Conservation (phyloP, 1,140 invertebrate genomes). For the Ganaspis sp. region DNA sequence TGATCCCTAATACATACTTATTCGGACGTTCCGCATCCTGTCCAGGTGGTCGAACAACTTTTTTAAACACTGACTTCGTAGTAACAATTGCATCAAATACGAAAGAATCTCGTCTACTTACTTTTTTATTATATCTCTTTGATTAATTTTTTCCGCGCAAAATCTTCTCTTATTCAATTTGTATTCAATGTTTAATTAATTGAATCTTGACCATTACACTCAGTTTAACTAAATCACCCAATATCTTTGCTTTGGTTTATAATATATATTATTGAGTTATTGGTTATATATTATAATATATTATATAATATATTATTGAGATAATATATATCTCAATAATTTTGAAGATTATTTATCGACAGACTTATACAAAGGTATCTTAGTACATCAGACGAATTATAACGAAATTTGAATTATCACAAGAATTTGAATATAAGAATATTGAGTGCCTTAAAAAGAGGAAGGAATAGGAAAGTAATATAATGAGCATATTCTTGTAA, state of each 20-base stretch:
- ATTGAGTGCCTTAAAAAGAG: too few species aligned
- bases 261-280: too few species aligned
- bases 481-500: conserved; percentile 30
- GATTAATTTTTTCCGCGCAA: background rate
- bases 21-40: conserved; percentile 12
- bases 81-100: background rate
- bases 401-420: too few species aligned
- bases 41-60: conserved; percentile 11
- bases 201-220: background rate
- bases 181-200: background rate
- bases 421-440: too few species aligned
- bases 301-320: too few species aligned
- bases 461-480: conserved; percentile 42
- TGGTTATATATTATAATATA: too few species aligned
- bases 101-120: background rate
- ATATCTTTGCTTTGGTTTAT: too few species aligned
- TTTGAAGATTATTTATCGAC: too few species aligned
- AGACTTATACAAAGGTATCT: too few species aligned
- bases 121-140: background rate
- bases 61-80: background rate
- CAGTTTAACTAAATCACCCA: too few species aligned
- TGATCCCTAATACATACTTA: conserved; percentile 17
- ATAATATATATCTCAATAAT: too few species aligned
- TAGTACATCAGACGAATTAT: too few species aligned
- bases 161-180: background rate